phyloP scores from a whole-genome alignment of 1,140 invertebrate species.

The Vollenhovia emeryi region DNA sequence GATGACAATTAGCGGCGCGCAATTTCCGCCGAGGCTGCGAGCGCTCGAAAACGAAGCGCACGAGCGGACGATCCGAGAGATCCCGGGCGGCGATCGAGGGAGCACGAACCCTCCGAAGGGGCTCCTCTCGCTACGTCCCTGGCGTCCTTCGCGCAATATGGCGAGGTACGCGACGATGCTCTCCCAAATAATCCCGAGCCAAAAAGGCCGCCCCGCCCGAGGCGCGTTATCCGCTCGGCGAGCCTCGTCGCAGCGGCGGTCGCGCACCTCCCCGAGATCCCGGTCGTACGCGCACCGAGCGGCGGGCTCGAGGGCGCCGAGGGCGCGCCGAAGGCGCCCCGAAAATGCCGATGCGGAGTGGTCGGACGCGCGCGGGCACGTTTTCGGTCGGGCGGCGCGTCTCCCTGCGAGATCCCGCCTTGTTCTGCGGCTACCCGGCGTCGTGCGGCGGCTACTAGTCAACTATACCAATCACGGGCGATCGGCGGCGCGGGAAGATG shows the following conservation, averaged over 20 bases:
- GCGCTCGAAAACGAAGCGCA: background rate
- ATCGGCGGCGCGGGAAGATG: constrained; percentile 87
- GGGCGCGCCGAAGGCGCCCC: background rate
- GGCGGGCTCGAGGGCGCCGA: too few species aligned
- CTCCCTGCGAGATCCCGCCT: constrained; percentile 28
- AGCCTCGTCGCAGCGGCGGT: background rate
- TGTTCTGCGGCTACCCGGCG: constrained; percentile 54
- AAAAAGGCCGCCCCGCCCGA: background rate
- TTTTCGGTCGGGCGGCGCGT: constrained; percentile 71
- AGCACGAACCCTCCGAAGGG: too few species aligned
- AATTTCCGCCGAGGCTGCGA: background rate
- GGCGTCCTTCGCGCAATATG: constrained; percentile 7
- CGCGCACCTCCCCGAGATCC: background rate
- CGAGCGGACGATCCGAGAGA: too few species aligned
- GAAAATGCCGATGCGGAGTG: constrained; percentile 71
- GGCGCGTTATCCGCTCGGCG: background rate
- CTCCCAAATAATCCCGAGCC: constrained; percentile 31
- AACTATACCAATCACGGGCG: constrained; percentile 42
- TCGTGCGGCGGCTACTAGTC: constrained; percentile 72
- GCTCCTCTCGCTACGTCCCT: background rate
- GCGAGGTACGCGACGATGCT: constrained; percentile 4
- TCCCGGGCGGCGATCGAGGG: too few species aligned
- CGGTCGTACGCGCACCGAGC: too few species aligned
- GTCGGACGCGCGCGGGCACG: constrained; percentile 76
- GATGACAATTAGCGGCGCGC: background rate